These are phyloP conservation scores for Azemiops feae DNA, from an alignment of 2,113 vertebrate species.

Conservation along the genomic window DNA sequence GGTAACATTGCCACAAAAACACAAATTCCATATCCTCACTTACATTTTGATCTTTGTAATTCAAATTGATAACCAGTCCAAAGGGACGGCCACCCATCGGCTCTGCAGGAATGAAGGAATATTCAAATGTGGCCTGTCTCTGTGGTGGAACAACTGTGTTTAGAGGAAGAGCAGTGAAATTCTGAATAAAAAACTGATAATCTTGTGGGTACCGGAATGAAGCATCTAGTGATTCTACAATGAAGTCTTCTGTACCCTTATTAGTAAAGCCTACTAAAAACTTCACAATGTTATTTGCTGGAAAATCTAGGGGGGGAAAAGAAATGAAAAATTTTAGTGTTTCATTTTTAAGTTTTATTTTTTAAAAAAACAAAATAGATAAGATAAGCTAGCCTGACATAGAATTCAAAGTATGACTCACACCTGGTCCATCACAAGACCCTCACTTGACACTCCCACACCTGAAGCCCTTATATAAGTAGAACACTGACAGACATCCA, in stretches of 20 bases:
- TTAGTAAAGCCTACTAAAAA: conserved; percentile 97
- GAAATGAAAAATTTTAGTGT: conserved; percentile 13
- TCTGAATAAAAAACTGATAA: conserved; percentile 99
- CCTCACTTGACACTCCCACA: too few species aligned
- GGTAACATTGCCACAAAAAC: not conserved
- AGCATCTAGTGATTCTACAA: conserved; percentile 92
- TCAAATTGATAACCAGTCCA: conserved; percentile 94
- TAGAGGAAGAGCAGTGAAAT: conserved; percentile 95
- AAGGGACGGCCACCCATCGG: conserved; percentile 97
- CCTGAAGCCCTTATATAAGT: too few species aligned
- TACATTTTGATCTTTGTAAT: conserved; percentile 92
- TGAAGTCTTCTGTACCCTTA: conserved; percentile 90
- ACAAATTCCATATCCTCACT: conserved; percentile 36
- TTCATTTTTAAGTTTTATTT: not conserved
- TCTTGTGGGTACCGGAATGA: conserved; percentile 98
- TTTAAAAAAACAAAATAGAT: not conserved
- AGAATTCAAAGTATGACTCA: not conserved
- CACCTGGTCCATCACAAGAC: too few species aligned
- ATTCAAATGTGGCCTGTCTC: conserved; percentile 95
- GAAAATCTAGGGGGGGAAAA: conserved; percentile 81
- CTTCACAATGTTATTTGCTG: conserved; percentile 96
- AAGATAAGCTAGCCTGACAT: not conserved
- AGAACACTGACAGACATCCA: too few species aligned
- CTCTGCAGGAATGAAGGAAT: conserved; percentile 97
- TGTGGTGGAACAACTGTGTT: conserved; percentile 84